A percentile compares a stretch with the other conserved stretches of the same genome.
These are phyloP conservation scores for Dioctria rufipes DNA, from an alignment of 2,888 invertebrate genomes.

Conservation along the genomic window DNA sequence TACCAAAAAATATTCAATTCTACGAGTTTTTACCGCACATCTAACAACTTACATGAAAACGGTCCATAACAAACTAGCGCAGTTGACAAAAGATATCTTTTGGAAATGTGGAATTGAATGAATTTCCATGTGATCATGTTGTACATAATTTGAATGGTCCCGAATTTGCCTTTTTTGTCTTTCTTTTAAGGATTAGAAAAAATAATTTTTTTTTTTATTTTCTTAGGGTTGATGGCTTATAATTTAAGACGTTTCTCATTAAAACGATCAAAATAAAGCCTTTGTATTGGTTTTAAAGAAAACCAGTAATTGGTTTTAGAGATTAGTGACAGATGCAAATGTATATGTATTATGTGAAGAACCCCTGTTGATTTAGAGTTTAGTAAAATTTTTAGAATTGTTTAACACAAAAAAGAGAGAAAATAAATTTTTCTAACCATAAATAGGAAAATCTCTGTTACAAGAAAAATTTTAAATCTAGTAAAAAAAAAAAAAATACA, in stretches of 20 bases:
- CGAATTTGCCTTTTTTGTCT: not conserved
- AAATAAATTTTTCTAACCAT: not conserved
- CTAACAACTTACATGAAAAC: not conserved
- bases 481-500: no score
- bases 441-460: not conserved
- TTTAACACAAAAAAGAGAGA: not conserved
- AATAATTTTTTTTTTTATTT: not conserved
- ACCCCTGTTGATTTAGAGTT: not conserved
- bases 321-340: not conserved
- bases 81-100: slow-evolving; percentile 27
- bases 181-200: not conserved
- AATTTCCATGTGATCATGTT: slow-evolving; percentile 44
- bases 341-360: not conserved
- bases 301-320: slow-evolving; percentile 27
- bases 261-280: not conserved
- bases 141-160: slow-evolving; percentile 44
- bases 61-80: not conserved
- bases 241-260: not conserved
- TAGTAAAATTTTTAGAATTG: no score
- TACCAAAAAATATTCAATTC: slow-evolving; percentile 55
- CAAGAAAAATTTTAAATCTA: not conserved
- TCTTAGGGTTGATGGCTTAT: no score
- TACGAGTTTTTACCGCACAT: slow-evolving; percentile 3
- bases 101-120: slow-evolving; percentile 21
- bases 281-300: not conserved